phyloP scores from a whole-genome alignment of 2,888 invertebrate genomes.

The Rhorus exstirpatorius region DNA sequence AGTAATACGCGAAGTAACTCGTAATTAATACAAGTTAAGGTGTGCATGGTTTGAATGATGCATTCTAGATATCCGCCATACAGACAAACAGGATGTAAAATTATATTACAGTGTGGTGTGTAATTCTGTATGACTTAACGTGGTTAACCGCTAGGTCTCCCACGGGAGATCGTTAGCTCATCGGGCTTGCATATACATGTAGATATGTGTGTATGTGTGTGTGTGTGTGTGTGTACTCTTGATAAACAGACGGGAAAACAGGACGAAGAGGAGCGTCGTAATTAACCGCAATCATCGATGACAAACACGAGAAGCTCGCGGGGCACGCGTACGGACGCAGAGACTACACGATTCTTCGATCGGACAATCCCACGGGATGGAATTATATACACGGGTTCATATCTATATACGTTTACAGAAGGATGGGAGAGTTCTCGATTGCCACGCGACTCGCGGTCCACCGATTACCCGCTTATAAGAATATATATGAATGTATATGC shows the following conservation, averaged over 20 bases:
- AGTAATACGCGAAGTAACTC: background rate
- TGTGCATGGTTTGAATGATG: constrained; percentile 1
- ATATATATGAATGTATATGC: constrained; percentile 29
- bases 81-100: background rate
- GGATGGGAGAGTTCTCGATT: constrained; percentile 55
- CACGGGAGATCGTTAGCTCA: constrained; percentile 80
- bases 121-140: constrained; percentile 50
- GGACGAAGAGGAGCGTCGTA: constrained; percentile 79
- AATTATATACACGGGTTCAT: constrained; percentile 19
- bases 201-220: background rate
- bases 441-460: constrained; percentile 56
- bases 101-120: background rate
- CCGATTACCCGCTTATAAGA: constrained; percentile 49
- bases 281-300: constrained; percentile 85
- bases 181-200: constrained; percentile 33
- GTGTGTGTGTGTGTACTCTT: constrained; percentile 40
- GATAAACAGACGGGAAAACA: constrained; percentile 57
- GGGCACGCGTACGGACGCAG: constrained; percentile 25
- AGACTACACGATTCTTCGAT: constrained; percentile 18
- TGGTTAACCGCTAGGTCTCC: constrained; percentile 74
- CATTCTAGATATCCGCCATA: constrained; percentile 15
- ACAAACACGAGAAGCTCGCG: constrained; percentile 79
- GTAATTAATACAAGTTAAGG: constrained; percentile 26
- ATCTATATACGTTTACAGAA: background rate
- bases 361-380: constrained; percentile 74